Evolutionary conservation across 2,797 vertebrate genomes (phyloP), one percentile per base, ranked within the genome.

Genomic region (Chelonia mydas): DNA sequence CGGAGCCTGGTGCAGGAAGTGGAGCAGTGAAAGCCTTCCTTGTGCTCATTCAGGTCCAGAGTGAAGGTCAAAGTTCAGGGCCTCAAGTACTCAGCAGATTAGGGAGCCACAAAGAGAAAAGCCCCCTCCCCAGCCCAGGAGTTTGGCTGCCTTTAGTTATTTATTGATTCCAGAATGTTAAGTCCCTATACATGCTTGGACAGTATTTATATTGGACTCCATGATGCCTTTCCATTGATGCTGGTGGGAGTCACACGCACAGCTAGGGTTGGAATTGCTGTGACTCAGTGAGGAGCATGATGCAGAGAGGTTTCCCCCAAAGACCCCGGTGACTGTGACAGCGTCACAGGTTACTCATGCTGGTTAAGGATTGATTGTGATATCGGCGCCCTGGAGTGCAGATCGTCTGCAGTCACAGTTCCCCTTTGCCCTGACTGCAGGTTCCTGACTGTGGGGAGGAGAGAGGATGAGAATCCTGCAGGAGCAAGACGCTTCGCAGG

Each of bases 161-260:
- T 98, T 97, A 97, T 97, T 97, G 55, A 92, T 95, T 92, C 90
- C 86, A 27, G 95, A 88, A 51, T 1, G 0, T 93, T 90, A 51
- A 5, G 72, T 92, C 94, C 81, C 61, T 76, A 27, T 9, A 31
- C 77, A 3, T 11, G 82, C 33, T 87, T 25, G 47, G 7, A 90
- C 27, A 81, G 86, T 90, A 89, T 19, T 86, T 97, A 87, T 88
- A 87, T 96, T 89, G 89, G 77, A 61, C 80, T 54, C 91, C 0
- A 11, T 31, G 88, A 78, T 89, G 78, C 72, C 91, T 93, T 86
- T 47, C 79, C 88, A 83, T 88, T 4, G 11, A 25, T 77, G 85
- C 65, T 80, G 86, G 17, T 12, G 0, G 94, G 94, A 97, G 93
- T 95, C 92, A 94, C 77, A 84, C 4, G 80, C 55, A 41, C 53